Percentiles rank a stretch among this genome's conserved stretches.
phyloP scores from a whole-genome alignment of 35 echinoderm and acorn worm genomes.

The Apostichopus japonicus region DNA sequence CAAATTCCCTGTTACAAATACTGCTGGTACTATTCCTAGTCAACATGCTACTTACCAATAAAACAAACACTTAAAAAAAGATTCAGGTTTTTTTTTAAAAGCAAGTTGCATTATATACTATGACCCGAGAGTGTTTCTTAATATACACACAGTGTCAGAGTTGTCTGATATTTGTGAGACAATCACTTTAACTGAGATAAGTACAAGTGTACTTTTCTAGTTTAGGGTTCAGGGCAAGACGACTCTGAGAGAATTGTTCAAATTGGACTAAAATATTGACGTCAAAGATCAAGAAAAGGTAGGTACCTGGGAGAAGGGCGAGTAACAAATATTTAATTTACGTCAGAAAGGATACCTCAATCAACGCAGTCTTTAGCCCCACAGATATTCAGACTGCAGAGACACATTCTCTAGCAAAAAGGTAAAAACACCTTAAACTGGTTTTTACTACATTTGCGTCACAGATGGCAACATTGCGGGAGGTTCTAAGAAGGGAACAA shows the following conservation, averaged over 20 bases:
- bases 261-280: neutral
- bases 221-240: no score
- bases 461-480: neutral
- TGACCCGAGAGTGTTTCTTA: no score
- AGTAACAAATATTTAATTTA: neutral
- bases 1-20: no score
- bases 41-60: no score
- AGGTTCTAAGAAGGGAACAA: neutral
- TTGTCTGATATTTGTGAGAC: no score
- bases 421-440: neutral
- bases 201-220: no score
- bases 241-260: neutral
- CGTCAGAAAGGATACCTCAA: neutral
- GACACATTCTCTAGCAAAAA: neutral
- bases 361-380: neutral
- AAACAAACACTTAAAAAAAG: no score
- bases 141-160: no score
- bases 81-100: no score
- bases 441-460: neutral
- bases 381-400: neutral
- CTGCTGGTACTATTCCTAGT: no score
- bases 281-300: neutral
- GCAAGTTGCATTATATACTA: no score
- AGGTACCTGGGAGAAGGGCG: neutral
- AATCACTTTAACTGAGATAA: no score